Evolutionary conservation across 2,888 invertebrate species (phyloP).

Genomic region (Scrobipalpa atriplicella): DNA sequence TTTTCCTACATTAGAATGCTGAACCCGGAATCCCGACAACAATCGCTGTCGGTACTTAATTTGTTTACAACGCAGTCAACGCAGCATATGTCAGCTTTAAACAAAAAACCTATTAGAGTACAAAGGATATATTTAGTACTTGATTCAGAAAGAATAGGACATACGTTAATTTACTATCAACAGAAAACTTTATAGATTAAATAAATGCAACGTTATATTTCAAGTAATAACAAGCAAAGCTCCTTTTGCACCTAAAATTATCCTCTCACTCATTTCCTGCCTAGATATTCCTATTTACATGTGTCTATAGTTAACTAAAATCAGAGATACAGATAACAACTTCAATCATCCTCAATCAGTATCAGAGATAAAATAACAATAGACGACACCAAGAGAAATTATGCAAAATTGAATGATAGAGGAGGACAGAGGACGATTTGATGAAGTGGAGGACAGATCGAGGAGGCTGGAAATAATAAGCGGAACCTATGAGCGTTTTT

Average conservation of each 20-base stretch:
- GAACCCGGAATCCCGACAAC: constrained; percentile 73
- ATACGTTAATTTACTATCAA: too few species aligned
- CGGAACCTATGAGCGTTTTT: constrained; percentile 6
- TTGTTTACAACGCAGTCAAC: constrained; percentile 3
- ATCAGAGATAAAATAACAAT: too few species aligned
- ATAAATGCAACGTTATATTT: too few species aligned
- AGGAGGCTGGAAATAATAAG: not conserved
- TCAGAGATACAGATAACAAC: not conserved
- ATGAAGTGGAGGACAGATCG: not conserved
- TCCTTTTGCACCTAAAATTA: not conserved
- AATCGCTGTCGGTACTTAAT: constrained; percentile 35
- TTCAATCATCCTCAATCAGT: too few species aligned
- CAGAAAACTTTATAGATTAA: too few species aligned
- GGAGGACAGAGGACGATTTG: too few species aligned
- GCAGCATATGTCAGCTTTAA: constrained; percentile 28
- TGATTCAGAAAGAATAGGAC: not conserved
- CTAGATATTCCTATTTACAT: constrained; percentile 51
- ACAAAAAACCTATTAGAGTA: constrained; percentile 32
- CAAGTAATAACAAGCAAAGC: too few species aligned
- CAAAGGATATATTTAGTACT: constrained; percentile 35
- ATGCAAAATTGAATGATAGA: too few species aligned
- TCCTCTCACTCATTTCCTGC: constrained; percentile 31
- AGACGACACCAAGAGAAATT: too few species aligned
- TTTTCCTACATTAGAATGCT: constrained; percentile 63
- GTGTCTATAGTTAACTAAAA: constrained; percentile 28